Conservation (phyloP, 2,113 vertebrate species). For the Ivindomyrus marchei region DNA sequence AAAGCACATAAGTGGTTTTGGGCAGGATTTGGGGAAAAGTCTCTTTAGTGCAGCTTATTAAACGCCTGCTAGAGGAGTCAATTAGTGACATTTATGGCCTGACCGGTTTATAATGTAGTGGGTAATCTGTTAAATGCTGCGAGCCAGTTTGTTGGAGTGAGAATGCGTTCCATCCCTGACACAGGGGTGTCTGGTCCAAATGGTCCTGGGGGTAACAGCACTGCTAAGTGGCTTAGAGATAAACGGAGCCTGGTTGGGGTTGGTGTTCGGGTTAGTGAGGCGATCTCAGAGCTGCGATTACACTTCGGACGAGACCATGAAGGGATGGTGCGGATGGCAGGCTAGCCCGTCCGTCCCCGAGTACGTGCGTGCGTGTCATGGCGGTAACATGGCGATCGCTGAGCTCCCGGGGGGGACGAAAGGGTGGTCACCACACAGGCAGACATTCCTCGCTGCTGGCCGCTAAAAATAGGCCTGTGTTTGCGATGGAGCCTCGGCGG, state of each 20-base stretch:
- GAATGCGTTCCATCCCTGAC: neutral
- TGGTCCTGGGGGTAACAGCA: neutral
- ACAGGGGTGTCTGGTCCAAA: neutral
- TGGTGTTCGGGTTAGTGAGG: neutral
- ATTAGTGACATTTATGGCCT: constrained; percentile 27
- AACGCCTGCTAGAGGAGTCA: constrained; percentile 21
- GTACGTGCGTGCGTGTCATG: neutral
- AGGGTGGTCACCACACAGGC: neutral
- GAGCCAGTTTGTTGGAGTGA: neutral
- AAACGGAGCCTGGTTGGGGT: neutral
- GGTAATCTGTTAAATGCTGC: constrained; percentile 28
- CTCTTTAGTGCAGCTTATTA: constrained; percentile 29
- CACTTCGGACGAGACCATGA: neutral
- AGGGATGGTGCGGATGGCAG: neutral
- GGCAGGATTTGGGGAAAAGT: constrained; percentile 4
- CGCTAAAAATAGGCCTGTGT: constrained; percentile 23
- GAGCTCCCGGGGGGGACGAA: neutral
- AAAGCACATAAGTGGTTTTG: constrained; percentile 8
- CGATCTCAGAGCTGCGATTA: neutral
- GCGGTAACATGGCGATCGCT: neutral
- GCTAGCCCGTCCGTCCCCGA: neutral
- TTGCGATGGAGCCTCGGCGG: constrained; percentile 9
- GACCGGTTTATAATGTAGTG: constrained; percentile 20
- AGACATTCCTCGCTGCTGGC: constrained; percentile 20
- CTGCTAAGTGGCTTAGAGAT: neutral